Percentiles rank a stretch among this genome's conserved stretches.
phyloP scores from a whole-genome alignment of 2,113 vertebrate genomes.

The Carassius auratus region DNA sequence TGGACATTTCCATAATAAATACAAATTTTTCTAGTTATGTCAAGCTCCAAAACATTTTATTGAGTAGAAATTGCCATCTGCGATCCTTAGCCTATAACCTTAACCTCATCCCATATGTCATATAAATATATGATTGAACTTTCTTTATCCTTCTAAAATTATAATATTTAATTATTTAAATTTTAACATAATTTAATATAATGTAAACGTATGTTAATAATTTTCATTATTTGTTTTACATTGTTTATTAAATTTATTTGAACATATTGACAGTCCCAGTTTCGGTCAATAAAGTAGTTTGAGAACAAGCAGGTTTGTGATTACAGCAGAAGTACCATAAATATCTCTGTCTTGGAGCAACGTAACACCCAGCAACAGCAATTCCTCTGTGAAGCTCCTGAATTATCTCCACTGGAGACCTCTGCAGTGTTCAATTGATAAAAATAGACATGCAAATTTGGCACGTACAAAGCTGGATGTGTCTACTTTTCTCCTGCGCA shows the following conservation, averaged over 20 bases:
- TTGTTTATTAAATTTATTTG: not conserved
- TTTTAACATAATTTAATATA: not conserved
- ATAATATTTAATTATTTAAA: not conserved
- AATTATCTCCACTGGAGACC: not conserved
- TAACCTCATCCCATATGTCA: too few relatives aligned
- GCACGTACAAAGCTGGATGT: conserved; percentile 82
- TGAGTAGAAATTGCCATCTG: too few relatives aligned
- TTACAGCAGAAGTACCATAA: not conserved
- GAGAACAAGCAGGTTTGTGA: not conserved
- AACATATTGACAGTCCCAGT: not conserved
- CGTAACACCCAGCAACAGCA: not conserved
- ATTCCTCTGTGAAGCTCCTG: not conserved
- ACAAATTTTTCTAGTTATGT: not conserved
- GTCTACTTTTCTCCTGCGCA: conserved; percentile 88
- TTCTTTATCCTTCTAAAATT: not conserved
- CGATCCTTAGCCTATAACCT: too few relatives aligned
- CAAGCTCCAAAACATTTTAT: too few relatives aligned
- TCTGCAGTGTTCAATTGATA: conserved; percentile 19
- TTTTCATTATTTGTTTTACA: not conserved
- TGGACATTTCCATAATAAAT: too few relatives aligned
- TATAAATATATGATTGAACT: not conserved
- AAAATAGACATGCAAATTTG: conserved; percentile 33
- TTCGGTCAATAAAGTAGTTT: not conserved
- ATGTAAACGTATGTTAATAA: not conserved
- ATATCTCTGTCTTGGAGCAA: not conserved